Base-by-base conservation (phyloP, 2,797 vertebrate genomes). In the Lophotriccus pileatus region DNA sequence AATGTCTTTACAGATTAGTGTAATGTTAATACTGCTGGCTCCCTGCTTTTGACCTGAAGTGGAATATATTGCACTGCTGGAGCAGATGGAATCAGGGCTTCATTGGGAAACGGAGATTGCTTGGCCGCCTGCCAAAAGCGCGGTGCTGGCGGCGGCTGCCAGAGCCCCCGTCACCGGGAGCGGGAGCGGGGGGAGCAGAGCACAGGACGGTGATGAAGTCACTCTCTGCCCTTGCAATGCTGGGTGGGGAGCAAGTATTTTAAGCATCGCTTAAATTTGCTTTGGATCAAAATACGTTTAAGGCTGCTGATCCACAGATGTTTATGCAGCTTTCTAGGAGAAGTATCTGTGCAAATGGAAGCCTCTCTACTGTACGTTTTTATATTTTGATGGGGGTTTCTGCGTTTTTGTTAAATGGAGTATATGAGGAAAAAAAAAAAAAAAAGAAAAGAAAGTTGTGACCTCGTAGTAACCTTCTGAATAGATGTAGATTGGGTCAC, bases 1-100 rank as follows among this genome's bases (percentile, higher is more conserved):
- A 98, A 98, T 96, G 97, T 98, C 98, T 98, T 98, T 98, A 97
- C 98, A 98, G 98, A 98, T 98, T 98, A 98, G 97, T 95, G 97
- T 98, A 97, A 98, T 98, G 98, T 97, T 98, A 98, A 98, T 98
- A 97, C 97, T 90, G 83, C 97, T 94, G 95, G 96, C 98, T 98
- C 96, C 95, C 97, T 94, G 97, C 96, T 98, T 98, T 98, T 98
- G 98, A 98, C 98, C 98, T 96, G 97, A 97, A 98, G 98, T 98
- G 97, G 96, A 98, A 98, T 98, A 98, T 93, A 97, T 97, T 95
- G 97, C 96, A 14, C 89, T 96, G 95, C 95, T 93, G 94, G 96
- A 98, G 97, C 98, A 98, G 98, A 98, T 98, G 98, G 97, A 97
- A 97, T 98, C 97, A 95, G 97, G 93, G 92, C 91, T 97, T 96